A percentile compares a stretch with the other conserved stretches of the same genome.
Conservation (phyloP, 2,888 invertebrate genomes). For the Tortricodes alternella region DNA sequence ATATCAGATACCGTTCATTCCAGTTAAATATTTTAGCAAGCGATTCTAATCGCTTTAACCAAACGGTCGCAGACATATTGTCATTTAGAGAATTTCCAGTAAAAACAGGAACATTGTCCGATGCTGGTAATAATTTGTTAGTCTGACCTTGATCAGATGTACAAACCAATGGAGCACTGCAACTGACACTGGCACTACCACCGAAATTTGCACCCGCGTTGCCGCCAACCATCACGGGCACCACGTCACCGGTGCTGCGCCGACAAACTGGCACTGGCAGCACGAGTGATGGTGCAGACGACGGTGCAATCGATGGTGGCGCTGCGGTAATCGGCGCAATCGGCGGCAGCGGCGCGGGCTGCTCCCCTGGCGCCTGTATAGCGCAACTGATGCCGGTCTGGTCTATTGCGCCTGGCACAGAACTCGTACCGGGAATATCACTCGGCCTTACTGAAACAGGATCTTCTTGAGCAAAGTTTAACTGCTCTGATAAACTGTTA, state of each 20-base stretch:
- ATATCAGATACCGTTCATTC: slow-evolving; percentile 4
- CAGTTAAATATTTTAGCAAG: slow-evolving; percentile 10
- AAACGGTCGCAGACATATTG: not conserved
- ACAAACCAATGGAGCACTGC: not conserved
- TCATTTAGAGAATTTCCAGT: slow-evolving; percentile 2
- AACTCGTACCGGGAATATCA: not conserved
- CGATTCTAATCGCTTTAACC: slow-evolving; percentile 9
- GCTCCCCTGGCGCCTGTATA: not conserved
- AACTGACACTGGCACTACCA: not conserved
- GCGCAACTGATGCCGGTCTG: not conserved
- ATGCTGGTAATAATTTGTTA: slow-evolving; percentile 2
- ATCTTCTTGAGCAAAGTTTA: not conserved
- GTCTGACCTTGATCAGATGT: slow-evolving; percentile 14
- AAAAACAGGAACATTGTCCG: slow-evolving; percentile 13
- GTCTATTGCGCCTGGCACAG: not conserved
- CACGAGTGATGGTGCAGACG: not conserved
- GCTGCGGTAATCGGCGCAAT: too few relatives aligned
- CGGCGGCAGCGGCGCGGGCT: not conserved
- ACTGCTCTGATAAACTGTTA: not conserved
- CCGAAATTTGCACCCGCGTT: too few relatives aligned
- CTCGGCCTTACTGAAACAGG: slow-evolving; percentile 7
- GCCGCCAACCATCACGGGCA: not conserved
- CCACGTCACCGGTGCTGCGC: not conserved
- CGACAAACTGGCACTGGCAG: not conserved
- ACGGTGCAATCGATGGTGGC: too few relatives aligned